These are phyloP conservation scores for Syrrhaptes paradoxus DNA, from an alignment of 2,113 vertebrate species.

Conservation along the genomic window DNA sequence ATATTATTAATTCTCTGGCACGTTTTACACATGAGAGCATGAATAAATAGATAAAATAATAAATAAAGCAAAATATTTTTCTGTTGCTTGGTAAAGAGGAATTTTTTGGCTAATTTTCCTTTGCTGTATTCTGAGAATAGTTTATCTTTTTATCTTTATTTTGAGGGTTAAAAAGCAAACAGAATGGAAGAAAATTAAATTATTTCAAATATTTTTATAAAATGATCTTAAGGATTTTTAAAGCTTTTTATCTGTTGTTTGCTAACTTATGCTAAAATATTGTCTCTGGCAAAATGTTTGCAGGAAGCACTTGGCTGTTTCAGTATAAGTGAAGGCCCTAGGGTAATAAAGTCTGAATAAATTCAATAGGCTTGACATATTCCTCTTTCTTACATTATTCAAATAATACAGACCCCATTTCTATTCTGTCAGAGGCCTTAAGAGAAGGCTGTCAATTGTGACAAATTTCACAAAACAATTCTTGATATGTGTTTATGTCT, in stretches of 20 bases:
- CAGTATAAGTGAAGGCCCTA: not conserved
- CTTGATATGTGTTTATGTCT: not conserved
- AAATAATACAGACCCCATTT: not conserved
- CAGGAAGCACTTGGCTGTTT: not conserved
- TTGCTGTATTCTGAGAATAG: not conserved
- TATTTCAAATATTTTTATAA: not conserved
- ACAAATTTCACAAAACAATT: constrained; percentile 32
- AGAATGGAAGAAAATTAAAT: not conserved
- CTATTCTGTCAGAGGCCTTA: constrained; percentile 15
- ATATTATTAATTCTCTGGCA: not conserved
- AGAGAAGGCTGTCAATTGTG: constrained; percentile 31
- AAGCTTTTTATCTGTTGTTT: not conserved
- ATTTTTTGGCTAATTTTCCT: not conserved
- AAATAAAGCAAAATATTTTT: not conserved
- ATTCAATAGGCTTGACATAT: constrained; percentile 7
- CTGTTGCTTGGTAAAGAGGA: not conserved
- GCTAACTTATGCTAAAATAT: not conserved
- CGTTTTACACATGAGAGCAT: not conserved
- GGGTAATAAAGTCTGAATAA: not conserved
- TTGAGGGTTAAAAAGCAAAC: not conserved
- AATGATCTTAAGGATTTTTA: not conserved
- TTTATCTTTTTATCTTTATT: not conserved
- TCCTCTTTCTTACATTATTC: not conserved
- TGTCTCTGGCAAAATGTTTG: not conserved
- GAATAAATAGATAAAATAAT: not conserved